Evolutionary conservation across 1,140 invertebrate genomes (phyloP), one percentile per base, ranked within the genome.

Genomic region (Hydropsyche tenuis): DNA sequence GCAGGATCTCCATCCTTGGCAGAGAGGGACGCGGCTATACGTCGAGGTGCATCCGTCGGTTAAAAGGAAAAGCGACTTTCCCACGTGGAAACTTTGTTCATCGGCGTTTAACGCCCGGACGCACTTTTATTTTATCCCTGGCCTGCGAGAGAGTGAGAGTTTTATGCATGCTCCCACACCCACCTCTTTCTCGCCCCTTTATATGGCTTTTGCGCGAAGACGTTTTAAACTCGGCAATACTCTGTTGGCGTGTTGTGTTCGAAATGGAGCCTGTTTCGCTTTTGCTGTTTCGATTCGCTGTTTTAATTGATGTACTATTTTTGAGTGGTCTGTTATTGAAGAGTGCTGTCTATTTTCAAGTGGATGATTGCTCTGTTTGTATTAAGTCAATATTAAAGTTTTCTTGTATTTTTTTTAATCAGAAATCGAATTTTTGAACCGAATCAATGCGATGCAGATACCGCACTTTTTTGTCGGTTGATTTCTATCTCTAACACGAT

Each of bases 71-170:
- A 45, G 65, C 65, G 65, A 68, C 45, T 68, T 68, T 46, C 65
- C 65, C 65, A 68, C 65, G 37, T 68, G 65, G 42, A 27, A 68
- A 68, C 65, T 68, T 68, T 30, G 65, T 68, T 68, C 37, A 68
- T 68, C 20, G 65, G 42, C 42, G 65, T 22, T 66, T 66, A 66
- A 66, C 42, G 63, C 63, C 20, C 30, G 30, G 60, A 23, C 30
- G 63, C 63, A 65, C 63, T 65, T 46, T 65, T 65, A 65, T 65
- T 65, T 65, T 65, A 65, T 65, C 16, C 62, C 51, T 7, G 22
- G 56, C 56, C 22, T 11, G 56, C 4, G 16, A 7, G 45, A 60
- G 56, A 60, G 56, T 20, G 51, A 53, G 51, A 53, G 56, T 25
- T 60, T 60, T 60, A 60, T 60, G 56, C 56, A 53, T 25, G 56